These are phyloP conservation scores for Physocephala rufipes DNA, from an alignment of 2,888 invertebrate genomes.

Conservation along the genomic window DNA sequence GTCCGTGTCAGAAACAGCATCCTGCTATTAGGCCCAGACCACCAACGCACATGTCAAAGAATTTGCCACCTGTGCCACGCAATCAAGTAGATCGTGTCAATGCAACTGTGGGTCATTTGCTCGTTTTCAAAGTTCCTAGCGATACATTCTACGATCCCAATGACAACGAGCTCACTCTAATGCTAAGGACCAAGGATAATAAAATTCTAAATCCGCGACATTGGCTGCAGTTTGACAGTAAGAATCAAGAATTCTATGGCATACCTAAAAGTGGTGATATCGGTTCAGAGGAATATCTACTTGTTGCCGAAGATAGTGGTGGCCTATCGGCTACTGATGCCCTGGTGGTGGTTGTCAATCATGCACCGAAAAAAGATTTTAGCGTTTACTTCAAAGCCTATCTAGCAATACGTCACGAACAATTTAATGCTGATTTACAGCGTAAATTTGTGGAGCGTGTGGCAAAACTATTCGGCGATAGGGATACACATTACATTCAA, in stretches of 20 bases:
- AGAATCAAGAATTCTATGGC: constrained; percentile 90
- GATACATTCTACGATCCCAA: constrained; percentile 92
- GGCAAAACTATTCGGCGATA: constrained; percentile 79
- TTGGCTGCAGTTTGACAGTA: constrained; percentile 90
- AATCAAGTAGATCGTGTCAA: constrained; percentile 87
- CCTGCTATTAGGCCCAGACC: constrained; percentile 66
- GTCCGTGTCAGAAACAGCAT: constrained; percentile 72
- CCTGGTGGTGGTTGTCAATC: constrained; percentile 77
- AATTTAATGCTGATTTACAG: constrained; percentile 79
- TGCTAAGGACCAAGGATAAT: constrained; percentile 78
- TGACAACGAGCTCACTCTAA: constrained; percentile 80
- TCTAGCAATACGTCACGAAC: constrained; percentile 75
- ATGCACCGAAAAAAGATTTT: constrained; percentile 72
- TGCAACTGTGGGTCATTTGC: constrained; percentile 82
- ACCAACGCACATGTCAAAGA: constrained; percentile 70
- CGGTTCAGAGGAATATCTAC: constrained; percentile 79
- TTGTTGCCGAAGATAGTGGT: constrained; percentile 80
- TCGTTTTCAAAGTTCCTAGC: constrained; percentile 83
- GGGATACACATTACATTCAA: constrained; percentile 76
- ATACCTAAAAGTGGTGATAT: constrained; percentile 78
- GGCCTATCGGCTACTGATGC: constrained; percentile 82
- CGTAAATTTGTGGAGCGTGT: constrained; percentile 84
- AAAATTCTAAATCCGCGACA: constrained; percentile 73
- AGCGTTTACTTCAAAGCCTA: constrained; percentile 85
- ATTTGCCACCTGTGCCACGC: constrained; percentile 79